These are phyloP conservation scores for Phorcus lineatus DNA, from an alignment of 2,888 invertebrate genomes.

Conservation along the genomic window DNA sequence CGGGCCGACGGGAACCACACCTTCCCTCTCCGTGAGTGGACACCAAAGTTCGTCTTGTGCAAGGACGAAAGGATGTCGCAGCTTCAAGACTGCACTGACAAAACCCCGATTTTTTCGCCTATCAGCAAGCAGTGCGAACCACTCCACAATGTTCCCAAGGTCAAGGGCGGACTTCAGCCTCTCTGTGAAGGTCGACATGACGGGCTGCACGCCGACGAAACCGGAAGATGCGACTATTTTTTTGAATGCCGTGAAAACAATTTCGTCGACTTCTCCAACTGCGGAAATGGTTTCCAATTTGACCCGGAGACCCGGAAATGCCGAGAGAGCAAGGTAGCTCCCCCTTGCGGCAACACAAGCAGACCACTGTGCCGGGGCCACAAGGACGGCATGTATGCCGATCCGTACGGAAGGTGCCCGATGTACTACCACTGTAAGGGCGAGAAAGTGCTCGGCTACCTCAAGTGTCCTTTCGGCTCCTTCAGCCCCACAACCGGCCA, in stretches of 20 bases:
- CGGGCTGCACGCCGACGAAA: conserved; percentile 53
- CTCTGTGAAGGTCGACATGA: conserved; percentile 50
- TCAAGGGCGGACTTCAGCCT: conserved; percentile 41
- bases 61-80: conserved; percentile 49
- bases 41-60: conserved; percentile 54
- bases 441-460: conserved; percentile 28
- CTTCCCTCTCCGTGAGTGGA: conserved; percentile 47
- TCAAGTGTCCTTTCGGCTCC: conserved; percentile 49
- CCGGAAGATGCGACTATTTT: conserved; percentile 50
- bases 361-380: conserved; percentile 26
- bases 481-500: conserved; percentile 45
- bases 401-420: conserved; percentile 38
- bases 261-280: conserved; percentile 44
- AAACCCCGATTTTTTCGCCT: conserved; percentile 38
- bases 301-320: conserved; percentile 51
- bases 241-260: conserved; percentile 49
- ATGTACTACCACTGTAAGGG: conserved; percentile 37
- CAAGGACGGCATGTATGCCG: conserved; percentile 37
- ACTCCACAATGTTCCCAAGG: conserved; percentile 35
- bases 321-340: conserved; percentile 29
- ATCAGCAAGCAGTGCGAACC: conserved; percentile 28
- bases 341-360: conserved; percentile 28
- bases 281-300: conserved; percentile 45
- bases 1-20: conserved; percentile 57
- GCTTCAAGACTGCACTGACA: conserved; percentile 47